Evolutionary conservation across 2,888 invertebrate genomes (phyloP), one percentile per base, ranked within the genome.

Genomic region (Cloeon dipterum): DNA sequence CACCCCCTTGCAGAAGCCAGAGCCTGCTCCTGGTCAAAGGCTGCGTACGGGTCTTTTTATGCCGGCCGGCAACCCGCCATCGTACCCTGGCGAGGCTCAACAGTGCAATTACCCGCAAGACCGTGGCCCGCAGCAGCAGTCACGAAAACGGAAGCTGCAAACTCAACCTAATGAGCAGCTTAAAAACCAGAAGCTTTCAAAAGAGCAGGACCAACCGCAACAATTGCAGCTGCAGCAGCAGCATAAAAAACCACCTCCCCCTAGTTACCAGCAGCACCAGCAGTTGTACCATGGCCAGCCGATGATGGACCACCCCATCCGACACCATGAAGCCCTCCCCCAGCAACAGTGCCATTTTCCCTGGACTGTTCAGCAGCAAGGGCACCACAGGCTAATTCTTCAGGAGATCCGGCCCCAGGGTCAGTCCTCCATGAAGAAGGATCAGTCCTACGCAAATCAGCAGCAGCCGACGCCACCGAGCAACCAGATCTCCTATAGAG

Each of bases 401-500:
- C 44, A 43, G 18, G 73, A 74, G 39, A 70, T 74, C 1, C 74
- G 74, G 50, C 74, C 73, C 39, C 65, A 70, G 54, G 72, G 70
- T 33, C 73, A 73, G 47, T 72, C 71, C 1, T 5, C n/a, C 59
- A 5, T 52, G 58, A 38, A 59, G 56, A 34, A 21, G 36, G 41
- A n/a, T n/a, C n/a, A n/a, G n/a, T n/a, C n/a, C n/a, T n/a, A n/a
- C n/a, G n/a, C n/a, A n/a, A n/a, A n/a, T n/a, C n/a, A n/a, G n/a
- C n/a, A n/a, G 32, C 52, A 54, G 4, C 47, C 50, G 3, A 56
- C 56, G 40, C 56, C 55, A 13, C 58, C 61, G 2, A 85, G 86
- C 82, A 64, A 77, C 11, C 78, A 79, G 39, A 86, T 86, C 38
- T 73, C 85, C 0, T 88, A 88, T 54, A 78, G 85, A 50, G 66